Evolutionary conservation across 2,888 invertebrate genomes (phyloP).

Genomic region (Pollenia labialis): DNA sequence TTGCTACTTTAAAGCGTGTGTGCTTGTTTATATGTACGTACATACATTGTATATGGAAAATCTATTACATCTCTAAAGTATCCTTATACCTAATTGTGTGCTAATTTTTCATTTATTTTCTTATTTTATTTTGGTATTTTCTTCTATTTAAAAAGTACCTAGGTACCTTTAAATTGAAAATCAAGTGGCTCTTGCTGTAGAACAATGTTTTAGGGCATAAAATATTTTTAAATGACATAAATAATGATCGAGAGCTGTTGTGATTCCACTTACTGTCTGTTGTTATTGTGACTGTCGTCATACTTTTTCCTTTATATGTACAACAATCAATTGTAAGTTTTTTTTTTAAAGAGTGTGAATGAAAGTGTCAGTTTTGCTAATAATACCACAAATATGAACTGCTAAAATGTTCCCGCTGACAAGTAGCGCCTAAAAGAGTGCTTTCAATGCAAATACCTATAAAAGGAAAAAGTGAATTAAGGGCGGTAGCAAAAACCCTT

Average conservation of each 20-base stretch:
- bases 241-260: slow-evolving; percentile 67
- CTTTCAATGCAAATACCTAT: neutral
- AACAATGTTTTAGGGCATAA: slow-evolving; percentile 7
- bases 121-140: neutral
- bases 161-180: slow-evolving; percentile 38
- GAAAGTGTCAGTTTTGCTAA: slow-evolving; percentile 20
- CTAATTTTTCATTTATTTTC: slow-evolving; percentile 12
- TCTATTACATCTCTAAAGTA: slow-evolving; percentile 43
- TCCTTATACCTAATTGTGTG: slow-evolving; percentile 29
- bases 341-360: neutral
- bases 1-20: neutral
- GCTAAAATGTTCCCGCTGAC: neutral
- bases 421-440: slow-evolving; percentile 12
- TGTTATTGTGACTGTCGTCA: slow-evolving; percentile 29
- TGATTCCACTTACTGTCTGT: slow-evolving; percentile 18
- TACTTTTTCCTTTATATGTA: slow-evolving; percentile 11
- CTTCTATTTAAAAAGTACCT: neutral
- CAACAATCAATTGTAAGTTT: slow-evolving; percentile 32
- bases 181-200: slow-evolving; percentile 26
- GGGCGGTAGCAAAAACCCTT: no score
- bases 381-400: slow-evolving; percentile 1
- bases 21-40: neutral
- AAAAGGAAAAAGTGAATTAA: neutral
- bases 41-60: slow-evolving; percentile 2
- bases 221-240: slow-evolving; percentile 49